A percentile compares a stretch with the other conserved stretches of the same genome.
Evolutionary conservation across 1,140 invertebrate genomes (phyloP).

Genomic region (Berghia stephanieae): DNA sequence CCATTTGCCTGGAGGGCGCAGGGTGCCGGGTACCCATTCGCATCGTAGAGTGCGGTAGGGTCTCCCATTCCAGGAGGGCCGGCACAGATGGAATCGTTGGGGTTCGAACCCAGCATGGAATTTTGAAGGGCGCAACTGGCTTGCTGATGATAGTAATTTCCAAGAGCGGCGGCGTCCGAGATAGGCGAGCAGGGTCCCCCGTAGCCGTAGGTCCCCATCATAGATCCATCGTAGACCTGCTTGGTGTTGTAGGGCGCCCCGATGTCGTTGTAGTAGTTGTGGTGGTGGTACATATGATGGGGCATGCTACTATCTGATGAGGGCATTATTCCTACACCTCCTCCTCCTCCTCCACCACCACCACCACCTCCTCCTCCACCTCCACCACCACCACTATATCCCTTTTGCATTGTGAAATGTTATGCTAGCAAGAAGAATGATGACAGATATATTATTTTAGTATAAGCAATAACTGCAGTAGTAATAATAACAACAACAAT

Average conservation of each 20-base stretch:
- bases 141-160: constrained; percentile 29
- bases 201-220: constrained; percentile 23
- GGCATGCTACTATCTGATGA: no score
- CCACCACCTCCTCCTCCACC: no score
- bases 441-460: no score
- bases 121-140: constrained; percentile 24
- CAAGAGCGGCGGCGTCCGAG: constrained; percentile 2
- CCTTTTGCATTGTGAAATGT: no score
- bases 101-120: constrained; percentile 10
- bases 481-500: no score
- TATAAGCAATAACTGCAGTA: no score
- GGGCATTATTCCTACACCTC: no score
- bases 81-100: no score
- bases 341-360: no score
- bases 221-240: constrained; percentile 14
- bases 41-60: constrained; percentile 32
- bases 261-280: constrained; percentile 15
- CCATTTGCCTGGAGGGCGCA: constrained; percentile 25
- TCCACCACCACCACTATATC: no score
- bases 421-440: no score
- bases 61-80: neutral
- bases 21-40: constrained; percentile 13
- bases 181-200: constrained; percentile 26
- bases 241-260: constrained; percentile 8
- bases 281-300: constrained; percentile 17